Evolutionary conservation across 2,888 invertebrate genomes (phyloP).

Genomic region (Leptopilina drosophilae): DNA sequence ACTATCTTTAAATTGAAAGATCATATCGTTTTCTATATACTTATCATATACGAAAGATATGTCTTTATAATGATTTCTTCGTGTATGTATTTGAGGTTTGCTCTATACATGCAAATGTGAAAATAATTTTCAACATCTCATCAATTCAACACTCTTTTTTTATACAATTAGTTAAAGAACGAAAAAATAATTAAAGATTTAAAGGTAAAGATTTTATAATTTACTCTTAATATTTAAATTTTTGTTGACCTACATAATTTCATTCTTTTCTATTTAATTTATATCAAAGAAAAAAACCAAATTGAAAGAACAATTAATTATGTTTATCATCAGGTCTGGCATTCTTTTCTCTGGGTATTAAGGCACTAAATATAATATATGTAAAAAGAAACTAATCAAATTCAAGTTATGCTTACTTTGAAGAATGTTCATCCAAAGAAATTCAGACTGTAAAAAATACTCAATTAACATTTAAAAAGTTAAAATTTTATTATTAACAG

Average conservation of each 20-base stretch:
- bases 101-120: constrained; percentile 45
- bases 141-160: constrained; percentile 42
- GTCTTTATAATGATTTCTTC: constrained; percentile 43
- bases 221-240: too few species aligned
- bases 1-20: constrained; percentile 26
- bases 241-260: neutral
- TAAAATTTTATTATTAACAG: too few species aligned
- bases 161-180: constrained; percentile 43
- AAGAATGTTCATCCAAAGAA: too few species aligned
- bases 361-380: constrained; percentile 44
- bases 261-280: neutral
- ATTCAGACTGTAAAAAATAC: too few species aligned
- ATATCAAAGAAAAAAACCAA: too few species aligned
- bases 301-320: neutral
- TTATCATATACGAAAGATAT: constrained; percentile 46
- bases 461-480: too few species aligned
- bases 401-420: too few species aligned
- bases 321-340: neutral
- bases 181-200: constrained; percentile 1
- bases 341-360: constrained; percentile 21
- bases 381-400: too few species aligned
- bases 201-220: neutral
- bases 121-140: constrained; percentile 49
- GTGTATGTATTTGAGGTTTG: constrained; percentile 34
- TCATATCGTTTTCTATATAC: constrained; percentile 32